These are phyloP conservation scores for Eristalinus aeneus DNA, from an alignment of 2,888 invertebrate genomes.

Conservation along the genomic window DNA sequence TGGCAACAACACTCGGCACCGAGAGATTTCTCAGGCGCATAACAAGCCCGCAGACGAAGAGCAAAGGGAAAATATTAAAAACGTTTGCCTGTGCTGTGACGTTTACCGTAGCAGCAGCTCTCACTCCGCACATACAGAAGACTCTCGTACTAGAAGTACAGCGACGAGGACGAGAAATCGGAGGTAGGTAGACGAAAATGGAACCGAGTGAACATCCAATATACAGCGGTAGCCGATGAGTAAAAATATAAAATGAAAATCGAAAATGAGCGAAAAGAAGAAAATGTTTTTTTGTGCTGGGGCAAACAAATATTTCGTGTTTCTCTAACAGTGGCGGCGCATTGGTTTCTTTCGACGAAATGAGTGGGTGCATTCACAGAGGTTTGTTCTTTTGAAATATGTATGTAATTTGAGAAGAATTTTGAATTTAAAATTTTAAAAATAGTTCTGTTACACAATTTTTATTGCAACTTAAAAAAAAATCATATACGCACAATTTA, in stretches of 20 bases:
- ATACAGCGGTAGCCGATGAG: constrained; percentile 17
- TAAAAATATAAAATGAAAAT: constrained; percentile 43
- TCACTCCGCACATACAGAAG: constrained; percentile 39
- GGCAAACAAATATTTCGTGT: constrained; percentile 49
- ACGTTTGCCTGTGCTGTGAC: constrained; percentile 64
- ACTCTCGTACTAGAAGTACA: constrained; percentile 33
- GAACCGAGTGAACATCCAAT: constrained; percentile 49
- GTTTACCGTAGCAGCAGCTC: constrained; percentile 61
- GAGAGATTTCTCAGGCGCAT: constrained; percentile 50
- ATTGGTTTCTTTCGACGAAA: neutral
- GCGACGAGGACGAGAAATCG: constrained; percentile 58
- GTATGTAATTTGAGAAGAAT: too few relatives aligned
- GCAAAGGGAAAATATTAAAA: constrained; percentile 67
- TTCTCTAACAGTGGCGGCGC: constrained; percentile 24
- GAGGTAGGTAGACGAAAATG: constrained; percentile 66
- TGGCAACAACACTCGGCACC: constrained; percentile 49
- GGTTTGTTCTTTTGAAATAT: too few relatives aligned
- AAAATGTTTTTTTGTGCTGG: constrained; percentile 38
- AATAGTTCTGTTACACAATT: too few relatives aligned
- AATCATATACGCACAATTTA: too few relatives aligned
- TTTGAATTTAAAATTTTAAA: too few relatives aligned
- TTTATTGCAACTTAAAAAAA: too few relatives aligned
- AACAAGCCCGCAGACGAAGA: constrained; percentile 43
- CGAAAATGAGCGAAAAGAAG: constrained; percentile 44
- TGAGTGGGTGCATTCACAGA: neutral